Percentiles rank a stretch among this genome's conserved stretches.
Conservation (phyloP, 2,113 vertebrate species). For the Corvus moneduloides region DNA sequence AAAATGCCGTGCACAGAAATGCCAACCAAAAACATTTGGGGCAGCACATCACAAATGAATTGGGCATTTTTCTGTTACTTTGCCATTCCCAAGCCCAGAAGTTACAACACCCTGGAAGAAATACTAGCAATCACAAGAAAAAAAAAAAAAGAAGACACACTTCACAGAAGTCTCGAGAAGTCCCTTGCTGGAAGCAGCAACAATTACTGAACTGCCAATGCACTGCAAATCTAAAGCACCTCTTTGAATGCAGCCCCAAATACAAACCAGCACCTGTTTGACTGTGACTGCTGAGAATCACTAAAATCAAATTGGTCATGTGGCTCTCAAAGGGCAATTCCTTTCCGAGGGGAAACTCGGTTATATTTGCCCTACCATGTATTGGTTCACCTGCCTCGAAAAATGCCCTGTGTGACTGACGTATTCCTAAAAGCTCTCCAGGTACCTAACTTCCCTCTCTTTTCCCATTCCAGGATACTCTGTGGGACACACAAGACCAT, state of each 20-base stretch:
- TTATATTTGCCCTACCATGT: not conserved
- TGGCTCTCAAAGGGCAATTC: not conserved
- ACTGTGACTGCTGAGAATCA: not conserved
- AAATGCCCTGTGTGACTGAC: not conserved
- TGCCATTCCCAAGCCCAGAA: not conserved
- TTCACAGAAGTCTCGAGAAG: not conserved
- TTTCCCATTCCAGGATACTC: slow-evolving; percentile 23
- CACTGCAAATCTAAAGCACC: not conserved
- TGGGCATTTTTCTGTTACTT: not conserved
- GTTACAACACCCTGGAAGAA: not conserved
- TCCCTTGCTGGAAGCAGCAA: not conserved
- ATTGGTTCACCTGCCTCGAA: not conserved
- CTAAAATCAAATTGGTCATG: not conserved
- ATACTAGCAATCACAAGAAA: not conserved
- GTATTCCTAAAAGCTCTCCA: not conserved
- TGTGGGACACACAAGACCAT: slow-evolving; percentile 60
- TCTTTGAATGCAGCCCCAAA: not conserved
- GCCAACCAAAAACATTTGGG: not conserved
- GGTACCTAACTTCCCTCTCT: not conserved
- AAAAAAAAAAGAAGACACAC: not conserved
- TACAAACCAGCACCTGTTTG: not conserved
- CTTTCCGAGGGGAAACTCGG: not conserved
- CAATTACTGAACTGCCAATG: not conserved
- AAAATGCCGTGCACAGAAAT: not conserved
- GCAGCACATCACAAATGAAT: not conserved